phyloP scores from a whole-genome alignment of 2,113 vertebrate genomes.

The Motacilla tschutschensis region DNA sequence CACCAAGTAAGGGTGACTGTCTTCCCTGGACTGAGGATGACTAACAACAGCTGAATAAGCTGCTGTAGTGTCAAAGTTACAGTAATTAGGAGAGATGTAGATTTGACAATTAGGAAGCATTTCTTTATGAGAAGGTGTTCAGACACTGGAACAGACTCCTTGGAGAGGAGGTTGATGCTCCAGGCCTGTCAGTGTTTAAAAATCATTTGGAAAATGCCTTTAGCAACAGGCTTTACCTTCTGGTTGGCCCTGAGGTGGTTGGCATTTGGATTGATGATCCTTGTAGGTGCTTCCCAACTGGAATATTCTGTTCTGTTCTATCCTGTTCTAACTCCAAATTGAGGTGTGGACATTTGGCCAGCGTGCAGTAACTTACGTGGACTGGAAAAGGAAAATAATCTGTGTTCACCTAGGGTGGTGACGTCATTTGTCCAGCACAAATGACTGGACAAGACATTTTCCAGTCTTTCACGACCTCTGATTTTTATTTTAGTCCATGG shows the following conservation, averaged over 20 bases:
- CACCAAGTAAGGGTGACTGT: neutral
- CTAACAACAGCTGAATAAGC: too few species aligned
- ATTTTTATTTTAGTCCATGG: neutral
- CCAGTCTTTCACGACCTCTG: neutral
- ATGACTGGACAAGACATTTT: too few species aligned
- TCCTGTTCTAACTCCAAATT: neutral
- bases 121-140: neutral
- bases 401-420: too few species aligned
- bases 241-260: neutral
- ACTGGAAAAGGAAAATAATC: neutral
- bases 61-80: neutral
- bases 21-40: neutral
- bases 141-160: neutral
- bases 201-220: neutral
- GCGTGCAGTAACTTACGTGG: accelerated
- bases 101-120: accelerated
- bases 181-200: neutral
- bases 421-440: neutral
- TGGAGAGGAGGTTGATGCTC: too few species aligned
- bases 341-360: too few species aligned
- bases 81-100: too few species aligned
- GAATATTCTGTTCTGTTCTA: neutral
- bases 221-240: neutral
- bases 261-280: neutral
- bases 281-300: too few species aligned